Base-by-base conservation (phyloP, 2,888 invertebrate species). In the Cotesia congregata region DNA sequence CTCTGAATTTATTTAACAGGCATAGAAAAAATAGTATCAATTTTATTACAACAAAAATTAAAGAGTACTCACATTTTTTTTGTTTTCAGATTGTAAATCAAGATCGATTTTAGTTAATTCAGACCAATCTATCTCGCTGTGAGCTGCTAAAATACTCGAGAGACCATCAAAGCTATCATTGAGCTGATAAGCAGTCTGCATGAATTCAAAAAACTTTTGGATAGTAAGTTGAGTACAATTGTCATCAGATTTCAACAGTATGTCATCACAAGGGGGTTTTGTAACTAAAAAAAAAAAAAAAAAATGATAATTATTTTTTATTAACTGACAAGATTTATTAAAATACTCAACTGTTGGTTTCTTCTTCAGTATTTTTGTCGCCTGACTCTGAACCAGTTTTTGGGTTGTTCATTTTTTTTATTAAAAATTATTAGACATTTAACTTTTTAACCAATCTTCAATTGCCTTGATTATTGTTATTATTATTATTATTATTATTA, bases 121-220 rank as follows among this genome's bases (percentile, higher is more conserved):
- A 59, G 89, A 85, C 92, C 92, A 92, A 80, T 91, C 89, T 39
- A 91, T 90, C 76, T 90, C 90, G 77, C 91, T 91, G 17, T 88
- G 88, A 78, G 82, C 81, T 6, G 83, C 81, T 12, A 88, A 78
- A 17, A 85, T 82, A 12, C 87, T 84, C 0, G 90, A 85, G 50
- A 90, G 83, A 41, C 88, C 90, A 80, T 91, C 91, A 67, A 90
- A 87, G 79, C 88, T 91, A 61, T 91, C 90, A 76, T 91, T 90
- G 2, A 94, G 93, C 90, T 94, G 94, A 88, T 94, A 94, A 0
- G 94, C 94, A 6, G 93, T 94, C 86, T 93, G 93, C 90, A 94
- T 91, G 85, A 94, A 94, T 85, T 94, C 93, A 83, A 94, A 92
- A 85, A 94, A 94, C 83, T 93, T 93, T 87, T 93, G 92, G 6